Conservation (phyloP, 2,888 invertebrate genomes). For the Cataglyphis altisquamis region DNA sequence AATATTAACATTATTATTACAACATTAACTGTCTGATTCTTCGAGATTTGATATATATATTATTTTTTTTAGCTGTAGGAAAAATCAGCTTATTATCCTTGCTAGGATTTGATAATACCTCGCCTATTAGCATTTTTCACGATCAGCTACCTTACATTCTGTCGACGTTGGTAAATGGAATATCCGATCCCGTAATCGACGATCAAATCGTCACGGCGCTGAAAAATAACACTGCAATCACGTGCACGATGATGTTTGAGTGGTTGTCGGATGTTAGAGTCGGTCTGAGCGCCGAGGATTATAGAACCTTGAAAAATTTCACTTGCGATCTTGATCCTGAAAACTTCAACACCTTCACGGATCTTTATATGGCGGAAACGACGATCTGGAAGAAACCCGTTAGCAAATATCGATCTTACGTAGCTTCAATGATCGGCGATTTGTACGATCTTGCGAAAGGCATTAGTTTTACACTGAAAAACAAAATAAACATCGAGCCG, state of each 20-base stretch:
- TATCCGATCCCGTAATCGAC: constrained; percentile 75
- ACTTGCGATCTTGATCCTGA: constrained; percentile 78
- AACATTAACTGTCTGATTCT: background rate
- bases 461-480: constrained; percentile 32
- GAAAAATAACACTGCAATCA: constrained; percentile 46
- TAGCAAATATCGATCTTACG: constrained; percentile 73
- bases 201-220: constrained; percentile 60
- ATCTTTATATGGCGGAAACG: constrained; percentile 72
- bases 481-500: constrained; percentile 83
- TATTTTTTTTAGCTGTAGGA: constrained; percentile 47
- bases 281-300: constrained; percentile 77
- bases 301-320: constrained; percentile 76
- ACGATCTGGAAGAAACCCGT: constrained; percentile 72
- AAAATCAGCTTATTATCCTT: constrained; percentile 75
- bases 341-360: constrained; percentile 79
- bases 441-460: constrained; percentile 71
- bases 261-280: constrained; percentile 75
- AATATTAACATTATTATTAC: constrained; percentile 7
- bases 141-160: constrained; percentile 77
- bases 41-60: background rate
- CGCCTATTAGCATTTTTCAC: constrained; percentile 75
- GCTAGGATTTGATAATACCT: constrained; percentile 78
- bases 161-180: constrained; percentile 78
- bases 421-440: constrained; percentile 68
- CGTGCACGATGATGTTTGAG: constrained; percentile 76